Evolutionary conservation across 2,888 invertebrate genomes (phyloP).

Genomic region (Axea sp.): DNA sequence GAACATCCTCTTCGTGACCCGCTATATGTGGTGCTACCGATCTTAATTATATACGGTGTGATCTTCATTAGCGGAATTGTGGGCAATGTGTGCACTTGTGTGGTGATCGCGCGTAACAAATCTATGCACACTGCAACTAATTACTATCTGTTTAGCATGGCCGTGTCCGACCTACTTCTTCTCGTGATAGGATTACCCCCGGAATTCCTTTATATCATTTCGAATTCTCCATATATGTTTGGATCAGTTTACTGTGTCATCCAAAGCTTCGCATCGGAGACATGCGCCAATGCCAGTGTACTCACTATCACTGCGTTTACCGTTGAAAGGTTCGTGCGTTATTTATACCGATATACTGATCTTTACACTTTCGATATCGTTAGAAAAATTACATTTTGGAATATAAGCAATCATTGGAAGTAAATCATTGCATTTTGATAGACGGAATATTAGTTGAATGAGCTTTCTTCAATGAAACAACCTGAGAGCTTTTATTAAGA

Average conservation of each 20-base stretch:
- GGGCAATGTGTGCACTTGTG: conserved; percentile 84
- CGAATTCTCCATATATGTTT: conserved; percentile 86
- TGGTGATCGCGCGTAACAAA: conserved; percentile 83
- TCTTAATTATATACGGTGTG: conserved; percentile 84
- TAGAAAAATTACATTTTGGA: neutral
- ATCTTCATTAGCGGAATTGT: conserved; percentile 84
- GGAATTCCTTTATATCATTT: conserved; percentile 81
- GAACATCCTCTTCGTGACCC: conserved; percentile 79
- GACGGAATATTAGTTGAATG: no score
- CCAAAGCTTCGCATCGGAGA: conserved; percentile 89
- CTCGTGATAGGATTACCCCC: conserved; percentile 82
- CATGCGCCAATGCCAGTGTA: conserved; percentile 92
- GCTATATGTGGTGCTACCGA: conserved; percentile 83
- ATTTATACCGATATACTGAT: conserved; percentile 6
- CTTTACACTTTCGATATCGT: conserved; percentile 3
- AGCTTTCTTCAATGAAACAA: no score
- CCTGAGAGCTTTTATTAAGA: no score
- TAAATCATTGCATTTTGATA: no score
- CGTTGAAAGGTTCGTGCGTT: conserved; percentile 84
- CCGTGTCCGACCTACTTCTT: conserved; percentile 83
- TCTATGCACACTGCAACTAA: conserved; percentile 86
- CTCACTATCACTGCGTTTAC: conserved; percentile 93
- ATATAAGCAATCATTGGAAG: no score
- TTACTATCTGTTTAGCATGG: conserved; percentile 84
- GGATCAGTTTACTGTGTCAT: conserved; percentile 88